These are phyloP conservation scores for Pseudopleuronectes americanus DNA, from an alignment of 2,797 vertebrate genomes.

Conservation along the genomic window DNA sequence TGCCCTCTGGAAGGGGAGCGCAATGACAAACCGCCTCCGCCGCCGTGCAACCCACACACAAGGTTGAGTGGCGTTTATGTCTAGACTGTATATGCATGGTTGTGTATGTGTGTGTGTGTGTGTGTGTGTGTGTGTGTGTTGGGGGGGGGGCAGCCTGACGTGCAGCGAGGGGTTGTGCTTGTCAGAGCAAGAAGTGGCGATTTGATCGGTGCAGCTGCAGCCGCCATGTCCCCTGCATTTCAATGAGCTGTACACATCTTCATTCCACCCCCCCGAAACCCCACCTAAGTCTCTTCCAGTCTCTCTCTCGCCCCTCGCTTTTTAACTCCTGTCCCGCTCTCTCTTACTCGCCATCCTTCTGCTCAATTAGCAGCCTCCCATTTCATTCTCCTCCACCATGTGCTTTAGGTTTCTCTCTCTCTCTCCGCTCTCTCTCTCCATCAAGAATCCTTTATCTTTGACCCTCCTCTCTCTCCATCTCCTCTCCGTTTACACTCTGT, in stretches of 20 bases:
- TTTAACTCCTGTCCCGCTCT: slow-evolving; percentile 47
- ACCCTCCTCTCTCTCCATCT: slow-evolving; percentile 18
- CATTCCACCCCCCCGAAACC: slow-evolving; percentile 48
- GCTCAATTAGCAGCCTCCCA: slow-evolving; percentile 44
- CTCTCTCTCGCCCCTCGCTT: slow-evolving; percentile 35
- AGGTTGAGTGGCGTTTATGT: slow-evolving; percentile 8
- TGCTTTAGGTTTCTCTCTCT: not conserved
- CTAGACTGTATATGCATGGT: slow-evolving; percentile 21
- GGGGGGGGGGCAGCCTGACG: slow-evolving; percentile 27
- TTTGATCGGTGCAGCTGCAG: slow-evolving; percentile 90
- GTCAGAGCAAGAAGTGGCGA: slow-evolving; percentile 81
- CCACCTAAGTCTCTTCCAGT: slow-evolving; percentile 47
- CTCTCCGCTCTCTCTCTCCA: not conserved
- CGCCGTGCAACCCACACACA: slow-evolving; percentile 35
- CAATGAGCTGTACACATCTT: slow-evolving; percentile 81
- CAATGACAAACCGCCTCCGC: slow-evolving; percentile 36
- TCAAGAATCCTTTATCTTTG: slow-evolving; percentile 26
- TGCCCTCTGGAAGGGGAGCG: slow-evolving; percentile 38
- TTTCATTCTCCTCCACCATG: slow-evolving; percentile 29
- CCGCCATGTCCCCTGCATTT: slow-evolving; percentile 85
- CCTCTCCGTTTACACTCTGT: not conserved
- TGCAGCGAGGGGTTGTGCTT: slow-evolving; percentile 61
- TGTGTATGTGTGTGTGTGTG: not conserved
- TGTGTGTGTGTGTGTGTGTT: not conserved
- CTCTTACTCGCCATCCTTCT: slow-evolving; percentile 26